These are phyloP conservation scores for Aporophyla nigra DNA, from an alignment of 2,888 invertebrate genomes.

Conservation along the genomic window DNA sequence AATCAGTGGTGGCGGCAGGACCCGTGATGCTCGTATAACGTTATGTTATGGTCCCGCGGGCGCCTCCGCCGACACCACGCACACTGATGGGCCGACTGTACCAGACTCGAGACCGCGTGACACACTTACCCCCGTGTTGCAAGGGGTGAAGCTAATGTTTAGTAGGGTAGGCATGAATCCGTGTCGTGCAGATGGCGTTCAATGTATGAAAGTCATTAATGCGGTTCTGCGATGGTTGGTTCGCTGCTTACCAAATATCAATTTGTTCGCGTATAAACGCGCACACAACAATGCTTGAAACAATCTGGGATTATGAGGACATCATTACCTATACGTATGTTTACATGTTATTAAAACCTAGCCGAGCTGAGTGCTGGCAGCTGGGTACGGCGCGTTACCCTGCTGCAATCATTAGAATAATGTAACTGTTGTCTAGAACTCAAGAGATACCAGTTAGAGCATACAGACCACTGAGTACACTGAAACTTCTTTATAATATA, in stretches of 20 bases:
- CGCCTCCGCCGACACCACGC: slow-evolving; percentile 7
- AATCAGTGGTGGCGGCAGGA: slow-evolving; percentile 23
- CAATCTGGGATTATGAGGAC: slow-evolving; percentile 2
- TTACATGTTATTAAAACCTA: background rate
- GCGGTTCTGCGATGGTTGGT: slow-evolving; percentile 2
- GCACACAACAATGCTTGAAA: background rate
- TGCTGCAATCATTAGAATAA: background rate
- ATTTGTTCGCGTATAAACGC: background rate
- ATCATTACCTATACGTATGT: background rate
- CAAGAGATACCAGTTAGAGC: background rate
- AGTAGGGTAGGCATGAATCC: slow-evolving; percentile 24
- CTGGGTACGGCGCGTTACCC: background rate
- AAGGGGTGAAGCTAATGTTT: slow-evolving; percentile 28
- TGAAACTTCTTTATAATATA: background rate
- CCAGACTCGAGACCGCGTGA: slow-evolving; percentile 21
- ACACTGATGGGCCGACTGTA: background rate
- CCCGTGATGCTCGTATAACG: slow-evolving; percentile 11
- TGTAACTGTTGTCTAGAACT: slow-evolving; percentile 8
- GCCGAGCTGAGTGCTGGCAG: background rate
- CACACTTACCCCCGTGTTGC: slow-evolving; percentile 26
- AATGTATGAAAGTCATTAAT: slow-evolving; percentile 30
- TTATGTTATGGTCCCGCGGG: slow-evolving; percentile 10
- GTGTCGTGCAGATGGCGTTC: background rate
- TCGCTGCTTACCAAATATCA: slow-evolving; percentile 10
- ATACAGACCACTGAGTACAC: background rate